Conservation (phyloP, 2,113 vertebrate species). For the Tapirus terrestris region DNA sequence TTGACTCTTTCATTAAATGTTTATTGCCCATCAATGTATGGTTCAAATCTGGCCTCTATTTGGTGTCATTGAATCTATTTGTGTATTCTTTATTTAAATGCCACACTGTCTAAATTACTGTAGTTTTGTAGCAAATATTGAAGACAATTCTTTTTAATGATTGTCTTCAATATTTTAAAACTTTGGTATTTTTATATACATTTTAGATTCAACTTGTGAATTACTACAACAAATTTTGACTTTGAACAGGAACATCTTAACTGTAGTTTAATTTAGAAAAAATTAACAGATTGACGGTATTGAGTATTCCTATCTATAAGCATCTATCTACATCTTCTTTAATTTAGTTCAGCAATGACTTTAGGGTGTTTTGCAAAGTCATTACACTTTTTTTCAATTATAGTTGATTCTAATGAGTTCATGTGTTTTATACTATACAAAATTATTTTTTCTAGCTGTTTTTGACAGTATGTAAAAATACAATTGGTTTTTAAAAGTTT, state of each 20-base stretch:
- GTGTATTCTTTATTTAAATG: neutral
- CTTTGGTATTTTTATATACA: neutral
- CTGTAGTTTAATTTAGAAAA: neutral
- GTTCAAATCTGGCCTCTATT: neutral
- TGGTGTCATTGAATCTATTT: neutral
- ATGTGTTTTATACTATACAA: too few species aligned
- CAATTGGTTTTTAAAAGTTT: too few species aligned
- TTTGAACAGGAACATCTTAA: neutral
- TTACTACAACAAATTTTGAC: neutral
- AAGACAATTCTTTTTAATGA: neutral
- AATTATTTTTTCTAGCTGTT: too few species aligned
- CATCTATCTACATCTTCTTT: neutral
- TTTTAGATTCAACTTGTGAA: neutral
- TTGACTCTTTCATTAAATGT: neutral
- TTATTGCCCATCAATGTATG: neutral
- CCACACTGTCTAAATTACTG: neutral
- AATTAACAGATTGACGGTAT: neutral
- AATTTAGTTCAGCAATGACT: too few species aligned
- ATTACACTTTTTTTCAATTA: too few species aligned
- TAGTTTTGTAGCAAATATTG: neutral
- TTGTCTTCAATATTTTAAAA: neutral
- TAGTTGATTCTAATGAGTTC: too few species aligned
- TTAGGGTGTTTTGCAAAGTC: too few species aligned
- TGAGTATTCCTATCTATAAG: neutral
- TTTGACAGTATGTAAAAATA: too few species aligned